A percentile compares a stretch with the other conserved stretches of the same genome.
Evolutionary conservation across 1,140 invertebrate species (phyloP).

Genomic region (Drosophila dunni): DNA sequence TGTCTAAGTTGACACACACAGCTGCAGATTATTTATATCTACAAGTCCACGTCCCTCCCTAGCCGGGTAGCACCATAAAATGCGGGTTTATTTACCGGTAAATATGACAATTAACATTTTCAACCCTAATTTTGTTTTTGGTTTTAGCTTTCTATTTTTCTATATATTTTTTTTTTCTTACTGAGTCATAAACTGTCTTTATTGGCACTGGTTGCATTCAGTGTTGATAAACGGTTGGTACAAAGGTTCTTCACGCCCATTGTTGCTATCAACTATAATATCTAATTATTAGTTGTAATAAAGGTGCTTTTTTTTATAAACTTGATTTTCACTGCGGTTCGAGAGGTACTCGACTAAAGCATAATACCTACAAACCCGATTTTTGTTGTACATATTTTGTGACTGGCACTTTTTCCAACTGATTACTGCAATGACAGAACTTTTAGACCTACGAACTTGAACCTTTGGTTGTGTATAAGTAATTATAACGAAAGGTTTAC

Average conservation of each 20-base stretch:
- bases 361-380: too few species aligned
- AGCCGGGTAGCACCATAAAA: slow-evolving; percentile 6
- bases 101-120: slow-evolving; percentile 13
- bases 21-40: slow-evolving; percentile 8
- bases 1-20: background rate
- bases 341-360: too few species aligned
- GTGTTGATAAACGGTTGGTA: background rate
- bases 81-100: slow-evolving; percentile 7
- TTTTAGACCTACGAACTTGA: too few species aligned
- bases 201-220: slow-evolving; percentile 1
- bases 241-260: background rate
- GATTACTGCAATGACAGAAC: too few species aligned
- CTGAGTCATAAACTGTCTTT: slow-evolving; percentile 6
- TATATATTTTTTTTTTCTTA: background rate
- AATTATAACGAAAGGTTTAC: too few species aligned
- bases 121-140: background rate
- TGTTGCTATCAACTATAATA: background rate
- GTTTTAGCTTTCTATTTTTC: background rate
- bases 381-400: too few species aligned
- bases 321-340: too few species aligned
- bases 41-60: background rate
- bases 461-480: too few species aligned
- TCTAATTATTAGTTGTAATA: background rate
- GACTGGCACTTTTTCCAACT: too few species aligned
- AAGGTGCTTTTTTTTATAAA: background rate